Evolutionary conservation across 2,113 vertebrate species (phyloP).

Genomic region (Myotis lucifugus): DNA sequence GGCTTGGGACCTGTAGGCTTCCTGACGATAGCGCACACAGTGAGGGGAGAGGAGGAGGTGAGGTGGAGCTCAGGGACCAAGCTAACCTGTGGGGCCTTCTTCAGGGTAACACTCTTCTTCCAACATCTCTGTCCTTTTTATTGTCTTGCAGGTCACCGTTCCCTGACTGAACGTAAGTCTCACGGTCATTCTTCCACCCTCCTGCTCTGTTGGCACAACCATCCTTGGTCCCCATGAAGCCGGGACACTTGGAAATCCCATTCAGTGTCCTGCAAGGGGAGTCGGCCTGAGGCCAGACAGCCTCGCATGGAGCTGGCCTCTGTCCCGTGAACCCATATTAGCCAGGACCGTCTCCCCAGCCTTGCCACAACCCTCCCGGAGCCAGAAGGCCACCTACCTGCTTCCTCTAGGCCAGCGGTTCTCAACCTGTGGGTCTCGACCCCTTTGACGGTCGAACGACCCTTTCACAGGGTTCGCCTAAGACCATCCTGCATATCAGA

Average conservation of each 20-base stretch:
- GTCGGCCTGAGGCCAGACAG: neutral
- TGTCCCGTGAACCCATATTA: neutral
- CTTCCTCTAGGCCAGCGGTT: neutral
- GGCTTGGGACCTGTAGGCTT: neutral
- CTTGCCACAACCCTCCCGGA: neutral
- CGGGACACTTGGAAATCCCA: neutral
- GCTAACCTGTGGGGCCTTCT: neutral
- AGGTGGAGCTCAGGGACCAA: neutral
- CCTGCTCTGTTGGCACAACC: neutral
- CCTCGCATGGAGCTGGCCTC: neutral
- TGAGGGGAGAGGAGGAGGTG: neutral
- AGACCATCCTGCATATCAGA: no score
- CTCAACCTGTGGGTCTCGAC: no score
- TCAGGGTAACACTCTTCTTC: neutral
- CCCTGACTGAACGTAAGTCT: constrained; percentile 83
- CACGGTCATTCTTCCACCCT: neutral
- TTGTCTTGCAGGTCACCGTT: constrained; percentile 78
- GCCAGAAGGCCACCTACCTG: neutral
- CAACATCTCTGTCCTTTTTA: neutral
- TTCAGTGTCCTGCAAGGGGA: neutral
- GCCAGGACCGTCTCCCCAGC: neutral
- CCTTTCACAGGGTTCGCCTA: no score
- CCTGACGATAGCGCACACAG: neutral
- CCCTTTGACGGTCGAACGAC: no score
- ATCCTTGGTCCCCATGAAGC: neutral